These are phyloP conservation scores for Crossaster papposus DNA, from an alignment of 53 echinoderm and acorn worm species.

Conservation along the genomic window DNA sequence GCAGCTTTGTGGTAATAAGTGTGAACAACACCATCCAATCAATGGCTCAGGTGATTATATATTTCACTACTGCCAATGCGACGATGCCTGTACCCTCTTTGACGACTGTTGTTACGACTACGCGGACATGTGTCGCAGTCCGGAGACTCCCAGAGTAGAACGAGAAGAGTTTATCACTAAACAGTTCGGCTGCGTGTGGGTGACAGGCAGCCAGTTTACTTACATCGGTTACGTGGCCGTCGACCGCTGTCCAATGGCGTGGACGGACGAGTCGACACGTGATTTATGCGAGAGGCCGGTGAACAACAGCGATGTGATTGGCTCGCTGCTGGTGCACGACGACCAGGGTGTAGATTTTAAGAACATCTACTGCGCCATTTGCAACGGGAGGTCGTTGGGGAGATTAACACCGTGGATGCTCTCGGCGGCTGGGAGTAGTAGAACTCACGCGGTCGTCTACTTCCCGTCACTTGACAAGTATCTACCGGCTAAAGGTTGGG, in stretches of 20 bases:
- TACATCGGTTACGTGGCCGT: constrained; percentile 42
- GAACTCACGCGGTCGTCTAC: not conserved
- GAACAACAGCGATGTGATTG: constrained; percentile 30
- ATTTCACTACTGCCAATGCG: constrained; percentile 54
- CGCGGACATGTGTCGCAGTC: not conserved
- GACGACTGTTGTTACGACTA: constrained; percentile 58
- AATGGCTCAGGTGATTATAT: not conserved
- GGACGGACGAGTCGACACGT: constrained; percentile 23
- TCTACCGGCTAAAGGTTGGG: constrained; percentile 13
- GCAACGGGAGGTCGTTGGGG: constrained; percentile 37
- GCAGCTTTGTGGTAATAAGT: constrained; percentile 10
- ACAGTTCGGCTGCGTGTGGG: not conserved
- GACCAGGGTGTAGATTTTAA: constrained; percentile 44
- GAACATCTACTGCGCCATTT: constrained; percentile 62
- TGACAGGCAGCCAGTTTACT: constrained; percentile 17
- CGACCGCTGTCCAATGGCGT: constrained; percentile 27
- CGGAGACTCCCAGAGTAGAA: not conserved
- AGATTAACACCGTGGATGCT: constrained; percentile 17
- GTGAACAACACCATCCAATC: not conserved
- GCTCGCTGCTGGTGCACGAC: constrained; percentile 40
- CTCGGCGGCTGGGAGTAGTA: not conserved
- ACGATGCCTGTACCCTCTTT: constrained; percentile 38
- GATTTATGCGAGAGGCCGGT: constrained; percentile 16
- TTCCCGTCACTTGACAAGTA: not conserved
- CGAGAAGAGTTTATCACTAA: not conserved